Conservation (phyloP, 2,888 invertebrate species). For the Lysandra coridon region DNA sequence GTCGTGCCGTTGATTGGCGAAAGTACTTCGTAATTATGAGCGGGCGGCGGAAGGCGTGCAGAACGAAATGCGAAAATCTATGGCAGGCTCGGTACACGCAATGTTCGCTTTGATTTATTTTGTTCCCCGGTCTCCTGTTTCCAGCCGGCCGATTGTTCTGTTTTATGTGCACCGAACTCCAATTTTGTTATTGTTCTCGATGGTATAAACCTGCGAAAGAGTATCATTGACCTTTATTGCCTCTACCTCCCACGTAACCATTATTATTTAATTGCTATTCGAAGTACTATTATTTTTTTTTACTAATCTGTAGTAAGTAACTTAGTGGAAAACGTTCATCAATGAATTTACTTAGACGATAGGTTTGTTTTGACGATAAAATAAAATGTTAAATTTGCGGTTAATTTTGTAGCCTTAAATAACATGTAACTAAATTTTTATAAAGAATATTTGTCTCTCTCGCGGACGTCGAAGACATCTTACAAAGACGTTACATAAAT, state of each 20-base stretch:
- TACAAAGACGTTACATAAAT: constrained; percentile 20
- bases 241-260: constrained; percentile 47
- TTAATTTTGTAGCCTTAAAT: not conserved
- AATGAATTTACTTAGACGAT: not conserved
- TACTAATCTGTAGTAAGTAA: not conserved
- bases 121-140: constrained; percentile 75
- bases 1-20: constrained; percentile 71
- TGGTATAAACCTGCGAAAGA: constrained; percentile 47
- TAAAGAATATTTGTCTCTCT: not conserved
- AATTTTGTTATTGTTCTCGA: constrained; percentile 70
- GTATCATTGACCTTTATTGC: constrained; percentile 58
- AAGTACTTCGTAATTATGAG: constrained; percentile 78
- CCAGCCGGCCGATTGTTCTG: constrained; percentile 74
- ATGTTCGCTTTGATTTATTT: constrained; percentile 77
- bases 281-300: not conserved
- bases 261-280: constrained; percentile 18
- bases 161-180: constrained; percentile 64
- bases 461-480: not conserved
- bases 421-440: not conserved
- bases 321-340: not conserved
- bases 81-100: constrained; percentile 70
- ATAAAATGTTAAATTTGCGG: not conserved
- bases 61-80: constrained; percentile 71
- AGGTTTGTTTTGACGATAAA: not conserved
- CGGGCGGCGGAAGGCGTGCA: constrained; percentile 61